phyloP scores from a whole-genome alignment of 2,888 invertebrate species.

The Rhagonycha lutea region DNA sequence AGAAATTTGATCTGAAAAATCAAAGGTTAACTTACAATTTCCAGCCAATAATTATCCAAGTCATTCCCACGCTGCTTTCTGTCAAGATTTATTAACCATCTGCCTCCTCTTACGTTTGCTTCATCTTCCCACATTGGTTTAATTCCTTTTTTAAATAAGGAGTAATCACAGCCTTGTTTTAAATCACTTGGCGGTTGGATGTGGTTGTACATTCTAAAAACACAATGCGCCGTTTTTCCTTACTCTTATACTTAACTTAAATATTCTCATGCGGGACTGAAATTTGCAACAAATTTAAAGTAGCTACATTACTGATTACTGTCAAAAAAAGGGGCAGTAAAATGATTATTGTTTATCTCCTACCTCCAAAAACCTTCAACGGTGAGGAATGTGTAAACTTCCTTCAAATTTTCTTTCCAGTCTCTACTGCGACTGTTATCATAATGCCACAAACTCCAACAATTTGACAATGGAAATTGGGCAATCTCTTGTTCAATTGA shows the following conservation, averaged over 20 bases:
- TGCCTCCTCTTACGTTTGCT: constrained; percentile 86
- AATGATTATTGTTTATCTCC: constrained; percentile 22
- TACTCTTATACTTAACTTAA: not conserved
- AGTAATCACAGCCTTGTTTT: constrained; percentile 84
- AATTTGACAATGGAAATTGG: constrained; percentile 90
- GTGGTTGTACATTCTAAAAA: constrained; percentile 81
- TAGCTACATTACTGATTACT: not conserved
- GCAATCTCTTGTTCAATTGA: not conserved
- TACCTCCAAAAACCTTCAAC: constrained; percentile 99
- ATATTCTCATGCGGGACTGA: not conserved
- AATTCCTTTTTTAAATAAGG: constrained; percentile 83
- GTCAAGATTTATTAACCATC: constrained; percentile 88
- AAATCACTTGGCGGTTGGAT: constrained; percentile 87
- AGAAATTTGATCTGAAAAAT: not conserved
- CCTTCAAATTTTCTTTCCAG: constrained; percentile 94
- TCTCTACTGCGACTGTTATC: constrained; percentile 88
- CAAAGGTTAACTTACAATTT: constrained; percentile 70
- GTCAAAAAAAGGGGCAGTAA: too few relatives aligned
- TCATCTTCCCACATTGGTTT: constrained; percentile 97
- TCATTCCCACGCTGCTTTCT: constrained; percentile 76
- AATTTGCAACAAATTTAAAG: too few relatives aligned
- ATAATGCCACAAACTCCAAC: constrained; percentile 98
- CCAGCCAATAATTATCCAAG: constrained; percentile 86
- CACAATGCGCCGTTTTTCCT: not conserved
- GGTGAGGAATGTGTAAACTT: constrained; percentile 91